These are phyloP conservation scores for Drosophila multiciliata DNA, from an alignment of 2,888 invertebrate genomes.

Conservation along the genomic window DNA sequence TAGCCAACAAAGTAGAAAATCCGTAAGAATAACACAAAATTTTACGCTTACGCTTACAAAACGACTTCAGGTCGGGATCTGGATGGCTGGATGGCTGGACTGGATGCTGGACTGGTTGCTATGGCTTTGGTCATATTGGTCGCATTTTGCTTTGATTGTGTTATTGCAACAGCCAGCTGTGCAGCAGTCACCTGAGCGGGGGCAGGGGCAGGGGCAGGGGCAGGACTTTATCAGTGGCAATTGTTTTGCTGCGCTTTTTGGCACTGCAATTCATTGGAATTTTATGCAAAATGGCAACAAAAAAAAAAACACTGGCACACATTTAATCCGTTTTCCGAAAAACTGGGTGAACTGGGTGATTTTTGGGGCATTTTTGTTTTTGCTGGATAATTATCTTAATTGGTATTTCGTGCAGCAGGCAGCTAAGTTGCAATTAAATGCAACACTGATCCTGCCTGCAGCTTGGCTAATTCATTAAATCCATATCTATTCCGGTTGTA, in stretches of 20 bases:
- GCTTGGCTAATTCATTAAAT: slow-evolving; percentile 28
- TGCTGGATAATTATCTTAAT: slow-evolving; percentile 80
- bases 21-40: slow-evolving; percentile 83
- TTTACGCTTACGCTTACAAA: slow-evolving; percentile 65
- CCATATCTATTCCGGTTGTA: background rate
- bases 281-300: slow-evolving; percentile 66
- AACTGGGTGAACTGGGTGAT: slow-evolving; percentile 58
- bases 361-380: slow-evolving; percentile 60
- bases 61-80: slow-evolving; percentile 14
- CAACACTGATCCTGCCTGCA: slow-evolving; percentile 18
- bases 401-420: slow-evolving; percentile 64
- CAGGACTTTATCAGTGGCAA: slow-evolving; percentile 67
- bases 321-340: slow-evolving; percentile 47
- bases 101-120: background rate
- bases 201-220: background rate
- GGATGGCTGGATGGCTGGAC: background rate
- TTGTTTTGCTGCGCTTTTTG: slow-evolving; percentile 74
- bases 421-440: slow-evolving; percentile 70
- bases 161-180: slow-evolving; percentile 19
- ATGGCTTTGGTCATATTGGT: slow-evolving; percentile 16
- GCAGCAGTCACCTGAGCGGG: slow-evolving; percentile 30
- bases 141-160: slow-evolving; percentile 52
- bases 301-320: slow-evolving; percentile 37
- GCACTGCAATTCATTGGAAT: slow-evolving; percentile 75
- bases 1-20: slow-evolving; percentile 83